A percentile compares a stretch with the other conserved stretches of the same genome.
Conservation (phyloP, 2,113 vertebrate genomes). For the Scalopus aquaticus region DNA sequence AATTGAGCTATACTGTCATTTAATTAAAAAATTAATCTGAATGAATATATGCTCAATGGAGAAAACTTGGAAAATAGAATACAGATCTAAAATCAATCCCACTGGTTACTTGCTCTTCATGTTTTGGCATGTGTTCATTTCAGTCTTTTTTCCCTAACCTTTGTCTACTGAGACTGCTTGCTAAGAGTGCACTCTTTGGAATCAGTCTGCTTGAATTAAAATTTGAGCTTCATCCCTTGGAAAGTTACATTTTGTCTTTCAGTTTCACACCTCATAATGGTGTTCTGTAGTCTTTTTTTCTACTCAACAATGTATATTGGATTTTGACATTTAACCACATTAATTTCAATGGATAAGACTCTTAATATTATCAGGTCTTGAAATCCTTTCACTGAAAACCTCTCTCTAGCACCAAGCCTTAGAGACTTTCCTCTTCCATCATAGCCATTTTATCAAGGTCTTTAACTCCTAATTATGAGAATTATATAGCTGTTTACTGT, state of each 20-base stretch:
- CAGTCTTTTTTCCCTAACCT: neutral
- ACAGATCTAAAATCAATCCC: neutral
- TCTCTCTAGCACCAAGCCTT: too few species aligned
- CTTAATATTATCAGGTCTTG: too few species aligned
- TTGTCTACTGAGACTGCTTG: neutral
- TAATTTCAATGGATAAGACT: neutral
- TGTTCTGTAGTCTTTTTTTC: neutral
- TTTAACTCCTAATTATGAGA: too few species aligned
- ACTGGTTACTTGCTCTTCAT: too few species aligned
- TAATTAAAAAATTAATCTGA: conserved; percentile 20
- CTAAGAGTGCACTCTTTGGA: neutral
- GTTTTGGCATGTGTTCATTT: neutral
- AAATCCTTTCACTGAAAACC: too few species aligned
- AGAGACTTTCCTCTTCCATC: too few species aligned
- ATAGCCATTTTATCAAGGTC: too few species aligned
- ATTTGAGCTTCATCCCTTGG: neutral
- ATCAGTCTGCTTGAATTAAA: neutral
- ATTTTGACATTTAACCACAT: neutral
- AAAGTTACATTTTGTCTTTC: conserved; percentile 13
- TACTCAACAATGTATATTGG: neutral
- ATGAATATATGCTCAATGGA: neutral
- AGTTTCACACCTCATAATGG: neutral
- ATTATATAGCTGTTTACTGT: too few species aligned
- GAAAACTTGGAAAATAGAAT: conserved; percentile 26
- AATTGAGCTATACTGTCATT: neutral